Base-by-base conservation (phyloP, 2,113 vertebrate species). In the Seriola quinqueradiata region DNA sequence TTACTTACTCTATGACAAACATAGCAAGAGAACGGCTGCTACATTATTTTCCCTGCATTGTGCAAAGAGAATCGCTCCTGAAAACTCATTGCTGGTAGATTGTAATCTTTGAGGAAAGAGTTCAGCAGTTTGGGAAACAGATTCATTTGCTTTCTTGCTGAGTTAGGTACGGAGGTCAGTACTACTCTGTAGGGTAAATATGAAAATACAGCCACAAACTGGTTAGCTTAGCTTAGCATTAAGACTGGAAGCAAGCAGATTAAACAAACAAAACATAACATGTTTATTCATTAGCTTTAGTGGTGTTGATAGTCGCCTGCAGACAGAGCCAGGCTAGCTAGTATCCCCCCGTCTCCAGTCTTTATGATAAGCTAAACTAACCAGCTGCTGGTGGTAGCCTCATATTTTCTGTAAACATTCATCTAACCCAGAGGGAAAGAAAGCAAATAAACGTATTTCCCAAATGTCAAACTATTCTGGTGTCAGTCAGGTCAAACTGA, bases 1-100 rank as follows among this genome's bases (percentile, higher is more conserved):
- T 57, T 76, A 64, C 13, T 83, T 34, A 5, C 19, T 60, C 23
- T 82, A 19, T 42, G n/a, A 23, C 42, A 71, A 89, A 71, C 40
- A 4, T 9, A 58, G 17, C 12, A 23, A 65, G 40, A 75, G 34
- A 17, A 66, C 23, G 23, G 36, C 71, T 21, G 42, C n/a, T 50
- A 4, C 32, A 8, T 81, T 67, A 34, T 54, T 70, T 60, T 55
- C 5, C 38, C 21, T 52, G 0, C 14, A n/a, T 1, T 10, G 21
- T 13, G 36, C 32, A 32, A 75, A 75, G 61, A 25, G 10, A 63
- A n/a, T 34, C 4, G 21, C 12, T 5, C 48, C 14, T 34, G n/a
- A 63, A 69, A 64, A 32, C n/a, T 40, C 21, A 54, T 21, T 42
- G 32, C 11, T 32, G 23, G n/a, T 72, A 28, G 38, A 70, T 42